Base-by-base conservation (phyloP, 35 echinoderm and acorn worm genomes). In the Apostichopus parvimensis region DNA sequence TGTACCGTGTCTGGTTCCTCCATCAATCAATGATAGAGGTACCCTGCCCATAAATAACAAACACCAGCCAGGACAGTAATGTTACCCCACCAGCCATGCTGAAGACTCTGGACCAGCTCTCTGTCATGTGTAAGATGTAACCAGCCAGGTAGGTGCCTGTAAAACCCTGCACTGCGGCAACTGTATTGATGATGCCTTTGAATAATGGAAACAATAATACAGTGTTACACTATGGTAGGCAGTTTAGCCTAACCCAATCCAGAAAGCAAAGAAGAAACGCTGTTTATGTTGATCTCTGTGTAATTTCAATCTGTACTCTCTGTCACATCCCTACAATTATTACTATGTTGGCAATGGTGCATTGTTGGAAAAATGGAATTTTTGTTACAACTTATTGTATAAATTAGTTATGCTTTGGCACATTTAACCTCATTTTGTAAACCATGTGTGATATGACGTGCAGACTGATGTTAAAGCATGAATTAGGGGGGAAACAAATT, bases 71-170 rank as follows among this genome's bases (percentile, higher is more conserved):
- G 6, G 94, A 93, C 5, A 92, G 79, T 12, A 94, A 66, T 7
- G 77, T 24, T 4, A 94, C 79, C 12, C 73, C 57, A 7, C 86
- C 95, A 15, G 80, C 79, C 60, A 94, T 90, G 18, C 57, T 77
- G 54, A 99, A 99, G 28, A 99, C 97, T 1, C 56, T 77, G n/a
- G 90, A 57, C 97, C 97, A 99, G 57, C 94, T 94, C 23, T 93
- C 82, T 20, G 95, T 91, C 1, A 21, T 60, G 81, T 99, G 94
- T 1, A 99, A 95, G 24, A 99, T 96, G 53, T 83, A 86, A 5
- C 97, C 97, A 22, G 93, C 91, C 3, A 96, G 23, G 56, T 96
- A 99, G 9, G 91, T 92, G 61, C 94, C 97, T 21, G 93, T 71
- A 70, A 99, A 99, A n/a, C 97, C 93, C 12, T 89, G 91, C 5